Percentiles rank a stretch among this genome's conserved stretches.
Conservation (phyloP, 2,797 vertebrate genomes). For the Cuculus canorus region DNA sequence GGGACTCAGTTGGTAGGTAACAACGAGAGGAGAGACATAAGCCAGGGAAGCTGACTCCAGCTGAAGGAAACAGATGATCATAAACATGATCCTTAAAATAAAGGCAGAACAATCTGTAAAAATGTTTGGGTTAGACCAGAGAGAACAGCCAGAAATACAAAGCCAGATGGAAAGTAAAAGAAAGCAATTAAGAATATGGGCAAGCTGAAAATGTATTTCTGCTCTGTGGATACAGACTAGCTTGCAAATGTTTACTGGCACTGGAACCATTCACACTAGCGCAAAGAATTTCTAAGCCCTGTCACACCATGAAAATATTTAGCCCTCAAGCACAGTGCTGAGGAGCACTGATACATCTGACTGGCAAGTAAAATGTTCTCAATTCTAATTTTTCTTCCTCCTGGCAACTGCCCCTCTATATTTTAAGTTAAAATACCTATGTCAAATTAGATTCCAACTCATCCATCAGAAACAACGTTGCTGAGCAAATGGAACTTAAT, state of each 20-base stretch:
- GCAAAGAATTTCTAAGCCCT: background rate
- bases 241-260: constrained; percentile 18
- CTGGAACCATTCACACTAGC: background rate
- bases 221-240: background rate
- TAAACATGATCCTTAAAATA: constrained; percentile 48
- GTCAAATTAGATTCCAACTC: constrained; percentile 10
- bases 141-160: constrained; percentile 35
- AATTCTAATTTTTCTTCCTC: background rate
- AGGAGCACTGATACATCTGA: background rate
- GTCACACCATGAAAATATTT: background rate
- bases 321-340: background rate
- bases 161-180: constrained; percentile 44
- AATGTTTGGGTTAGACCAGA: constrained; percentile 15
- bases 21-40: background rate
- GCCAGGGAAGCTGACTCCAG: constrained; percentile 51
- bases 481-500: background rate
- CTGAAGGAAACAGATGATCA: constrained; percentile 41
- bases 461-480: background rate
- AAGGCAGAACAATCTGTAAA: constrained; percentile 30
- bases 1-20: constrained; percentile 13
- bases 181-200: constrained; percentile 12
- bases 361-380: background rate
- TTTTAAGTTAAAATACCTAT: constrained; percentile 1
- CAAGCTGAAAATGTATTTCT: constrained; percentile 3
- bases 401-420: background rate